These are phyloP conservation scores for Megalurothrips usitatus DNA, from an alignment of 2,888 invertebrate genomes.

Conservation along the genomic window DNA sequence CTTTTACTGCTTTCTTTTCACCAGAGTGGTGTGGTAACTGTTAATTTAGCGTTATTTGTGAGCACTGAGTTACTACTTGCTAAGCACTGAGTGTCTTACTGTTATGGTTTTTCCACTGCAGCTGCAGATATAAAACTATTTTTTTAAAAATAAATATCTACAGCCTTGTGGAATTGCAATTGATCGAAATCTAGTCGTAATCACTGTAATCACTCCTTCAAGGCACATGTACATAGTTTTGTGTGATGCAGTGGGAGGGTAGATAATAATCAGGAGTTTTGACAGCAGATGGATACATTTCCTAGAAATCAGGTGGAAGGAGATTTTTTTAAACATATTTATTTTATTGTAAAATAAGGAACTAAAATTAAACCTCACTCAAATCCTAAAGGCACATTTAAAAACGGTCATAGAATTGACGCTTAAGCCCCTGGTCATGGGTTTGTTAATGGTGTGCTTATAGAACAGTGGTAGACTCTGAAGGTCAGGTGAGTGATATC, in stretches of 20 bases:
- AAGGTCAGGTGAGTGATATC: neutral
- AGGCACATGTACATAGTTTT: neutral
- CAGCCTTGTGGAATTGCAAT: no score
- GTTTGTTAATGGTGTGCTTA: conserved; percentile 15
- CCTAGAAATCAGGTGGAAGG: neutral
- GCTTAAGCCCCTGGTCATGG: neutral
- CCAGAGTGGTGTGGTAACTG: neutral
- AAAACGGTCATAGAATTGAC: no score
- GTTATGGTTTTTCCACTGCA: neutral
- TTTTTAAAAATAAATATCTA: neutral
- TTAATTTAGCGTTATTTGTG: conserved; percentile 2
- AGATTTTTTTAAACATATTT: no score
- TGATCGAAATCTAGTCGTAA: no score
- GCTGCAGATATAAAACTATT: neutral
- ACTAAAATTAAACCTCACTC: neutral
- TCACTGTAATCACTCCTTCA: neutral
- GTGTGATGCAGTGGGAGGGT: neutral
- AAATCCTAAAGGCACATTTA: no score
- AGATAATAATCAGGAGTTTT: neutral
- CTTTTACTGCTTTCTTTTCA: neutral
- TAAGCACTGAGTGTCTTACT: neutral
- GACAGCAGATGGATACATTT: neutral
- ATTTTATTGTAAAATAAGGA: neutral
- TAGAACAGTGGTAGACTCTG: neutral
- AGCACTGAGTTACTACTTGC: neutral